Base-by-base conservation (phyloP, 1,140 invertebrate genomes). In the Drosophila gunungcola region DNA sequence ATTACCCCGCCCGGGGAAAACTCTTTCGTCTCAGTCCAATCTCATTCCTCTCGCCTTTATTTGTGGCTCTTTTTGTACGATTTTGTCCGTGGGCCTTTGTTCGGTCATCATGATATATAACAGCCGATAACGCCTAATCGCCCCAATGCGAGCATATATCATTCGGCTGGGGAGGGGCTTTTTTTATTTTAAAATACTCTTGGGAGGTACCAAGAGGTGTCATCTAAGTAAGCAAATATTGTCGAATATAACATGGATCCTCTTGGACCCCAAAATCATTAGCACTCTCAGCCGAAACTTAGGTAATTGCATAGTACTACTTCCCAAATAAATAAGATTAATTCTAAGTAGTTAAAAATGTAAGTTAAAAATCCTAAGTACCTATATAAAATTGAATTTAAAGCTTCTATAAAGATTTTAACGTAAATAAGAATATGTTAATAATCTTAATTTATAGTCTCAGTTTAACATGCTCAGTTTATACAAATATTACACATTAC, bases 31-130 rank as follows among this genome's bases (percentile, higher is more conserved):
- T 53, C 45, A 4, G 45, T 12, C 34, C 25, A n/a, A n/a, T 27
- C 13, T 10, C 27, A 12, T 3, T 29, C 13, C 16, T 13, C 16
- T 27, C 29, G 62, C 36, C 49, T 69, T 55, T 51, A 32, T 36
- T 62, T 62, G 53, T 60, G 41, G 42, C 51, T 57, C 34, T 72
- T 63, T 64, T 80, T 80, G 78, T 80, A 81, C 65, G 65, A 80
- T 78, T 82, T 82, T 82, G 78, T 81, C 56, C 21, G 38, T 34
- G 57, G 57, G 62, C 53, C 56, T 81, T 81, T 82, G 68, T 78
- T 62, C 69, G 74, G 56, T 53, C 78, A 70, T 64, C 55, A 36
- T 81, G 72, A 81, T 76, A 73, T 76, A 81, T 80, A 73, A 64
- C 78, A 43, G 25, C 3, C 63, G 78, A 82, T 82, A 80, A 73